Evolutionary conservation across 2,888 invertebrate genomes (phyloP), one percentile per base, ranked within the genome.

Genomic region (Agriopis marginaria): DNA sequence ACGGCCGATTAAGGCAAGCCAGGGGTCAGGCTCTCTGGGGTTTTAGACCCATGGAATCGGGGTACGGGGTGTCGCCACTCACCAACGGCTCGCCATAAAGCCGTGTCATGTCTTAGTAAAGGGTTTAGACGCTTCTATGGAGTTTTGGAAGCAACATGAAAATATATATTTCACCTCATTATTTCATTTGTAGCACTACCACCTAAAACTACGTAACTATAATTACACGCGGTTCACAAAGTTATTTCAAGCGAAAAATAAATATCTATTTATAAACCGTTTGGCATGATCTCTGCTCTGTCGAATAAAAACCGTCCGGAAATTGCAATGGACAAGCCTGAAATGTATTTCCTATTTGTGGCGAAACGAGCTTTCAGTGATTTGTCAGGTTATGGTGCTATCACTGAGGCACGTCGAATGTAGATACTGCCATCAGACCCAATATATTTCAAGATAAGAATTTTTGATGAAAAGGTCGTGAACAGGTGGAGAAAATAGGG

Each of bases 401-500:
- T 60, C 49, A 32, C 45, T 11, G 23, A 11, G n/a, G 42, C 58
- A 32, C 45, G 58, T 58, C 23, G 32, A 42, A 32, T 39, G 42
- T 32, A 45, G 45, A 45, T 23, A 58, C 58, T 47, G 32, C 12
- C 32, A 23, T 58, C 47, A 47, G 45, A n/a, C 47, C 58, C 58
- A 47, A 58, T 58, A 58, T 58, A 58, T 58, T 32, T 47, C 12
- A 45, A 12, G 32, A 8, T n/a, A 58, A 32, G 58, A 23, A n/a
- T 10, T 42, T 42, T 58, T 58, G 58, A 58, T 58, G 55, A 58
- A 58, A 58, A 45, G 56, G 58, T 45, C 32, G 58, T 8, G 45
- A n/a, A 58, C 58, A 58, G 58, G 58, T 58, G 58, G 45, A 75
- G 72, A 79, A 77, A 72, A 74, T 63, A 32, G 58, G 32, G 51